phyloP scores from a whole-genome alignment of 2,797 vertebrate genomes.

The Alosa sapidissima region DNA sequence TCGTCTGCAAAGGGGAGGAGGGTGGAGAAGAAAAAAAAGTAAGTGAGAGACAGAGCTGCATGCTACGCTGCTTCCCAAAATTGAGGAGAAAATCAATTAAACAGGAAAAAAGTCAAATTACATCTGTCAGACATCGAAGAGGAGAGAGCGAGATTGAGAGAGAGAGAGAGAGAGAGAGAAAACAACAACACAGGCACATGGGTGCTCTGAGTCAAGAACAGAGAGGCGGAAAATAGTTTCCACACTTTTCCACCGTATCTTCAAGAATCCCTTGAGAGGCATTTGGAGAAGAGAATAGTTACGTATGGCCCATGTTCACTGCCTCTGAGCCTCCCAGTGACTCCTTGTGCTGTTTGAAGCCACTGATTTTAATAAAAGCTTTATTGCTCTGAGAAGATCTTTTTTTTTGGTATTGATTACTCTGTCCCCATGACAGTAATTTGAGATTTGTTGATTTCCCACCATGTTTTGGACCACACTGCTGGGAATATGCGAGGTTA shows the following conservation, averaged over 20 bases:
- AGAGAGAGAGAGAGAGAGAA: background rate
- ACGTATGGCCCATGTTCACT: slow-evolving; percentile 31
- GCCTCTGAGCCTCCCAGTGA: slow-evolving; percentile 32
- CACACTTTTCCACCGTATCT: background rate
- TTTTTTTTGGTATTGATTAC: slow-evolving; percentile 60
- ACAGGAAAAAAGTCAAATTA: slow-evolving; percentile 47
- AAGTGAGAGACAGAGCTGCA: slow-evolving; percentile 48
- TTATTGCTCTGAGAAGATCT: slow-evolving; percentile 64
- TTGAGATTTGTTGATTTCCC: slow-evolving; percentile 57
- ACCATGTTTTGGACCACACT: slow-evolving; percentile 60
- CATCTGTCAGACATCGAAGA: slow-evolving; percentile 56
- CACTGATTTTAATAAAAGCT: slow-evolving; percentile 63
- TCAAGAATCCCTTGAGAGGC: background rate
- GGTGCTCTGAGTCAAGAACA: slow-evolving; percentile 28
- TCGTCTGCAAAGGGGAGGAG: background rate
- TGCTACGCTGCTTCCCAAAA: slow-evolving; percentile 53
- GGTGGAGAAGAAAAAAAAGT: background rate
- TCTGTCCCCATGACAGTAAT: slow-evolving; percentile 53
- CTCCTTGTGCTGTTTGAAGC: slow-evolving; percentile 61
- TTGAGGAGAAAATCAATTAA: slow-evolving; percentile 64
- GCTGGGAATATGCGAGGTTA: slow-evolving; percentile 56
- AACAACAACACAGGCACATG: slow-evolving; percentile 38
- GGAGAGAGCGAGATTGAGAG: background rate
- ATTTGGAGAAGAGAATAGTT: background rate
- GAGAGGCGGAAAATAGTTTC: background rate